These are phyloP conservation scores for Poicephalus meyeri DNA, from an alignment of 2,113 vertebrate species.

Conservation along the genomic window DNA sequence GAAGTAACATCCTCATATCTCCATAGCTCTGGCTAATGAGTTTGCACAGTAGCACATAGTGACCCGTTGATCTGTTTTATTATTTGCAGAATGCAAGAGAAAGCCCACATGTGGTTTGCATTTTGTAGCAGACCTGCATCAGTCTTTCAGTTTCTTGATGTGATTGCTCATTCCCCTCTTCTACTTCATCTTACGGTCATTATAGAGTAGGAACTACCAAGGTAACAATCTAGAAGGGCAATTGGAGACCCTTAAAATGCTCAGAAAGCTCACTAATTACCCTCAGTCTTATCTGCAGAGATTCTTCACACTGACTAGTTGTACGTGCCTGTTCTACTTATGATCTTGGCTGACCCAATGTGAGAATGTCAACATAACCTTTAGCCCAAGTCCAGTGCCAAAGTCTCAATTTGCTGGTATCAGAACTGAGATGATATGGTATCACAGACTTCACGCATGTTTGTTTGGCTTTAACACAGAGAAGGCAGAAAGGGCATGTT, in stretches of 20 bases:
- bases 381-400: background rate
- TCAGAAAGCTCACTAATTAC: background rate
- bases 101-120: background rate
- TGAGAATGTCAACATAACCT: background rate
- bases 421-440: background rate
- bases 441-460: background rate
- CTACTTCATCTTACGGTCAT: background rate
- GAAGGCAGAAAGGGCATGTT: background rate
- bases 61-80: background rate
- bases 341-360: background rate
- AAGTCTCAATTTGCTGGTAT: background rate
- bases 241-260: background rate
- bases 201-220: background rate
- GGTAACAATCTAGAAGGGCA: background rate
- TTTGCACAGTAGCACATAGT: background rate
- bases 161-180: background rate
- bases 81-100: background rate
- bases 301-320: background rate
- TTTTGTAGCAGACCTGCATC: background rate
- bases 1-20: background rate
- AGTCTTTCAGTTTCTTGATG: background rate
- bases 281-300: background rate
- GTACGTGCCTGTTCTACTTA: background rate
- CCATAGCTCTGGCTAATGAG: background rate
- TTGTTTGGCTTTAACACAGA: background rate